These are phyloP conservation scores for Eufriesea mexicana DNA, from an alignment of 1,140 invertebrate species.

Conservation along the genomic window DNA sequence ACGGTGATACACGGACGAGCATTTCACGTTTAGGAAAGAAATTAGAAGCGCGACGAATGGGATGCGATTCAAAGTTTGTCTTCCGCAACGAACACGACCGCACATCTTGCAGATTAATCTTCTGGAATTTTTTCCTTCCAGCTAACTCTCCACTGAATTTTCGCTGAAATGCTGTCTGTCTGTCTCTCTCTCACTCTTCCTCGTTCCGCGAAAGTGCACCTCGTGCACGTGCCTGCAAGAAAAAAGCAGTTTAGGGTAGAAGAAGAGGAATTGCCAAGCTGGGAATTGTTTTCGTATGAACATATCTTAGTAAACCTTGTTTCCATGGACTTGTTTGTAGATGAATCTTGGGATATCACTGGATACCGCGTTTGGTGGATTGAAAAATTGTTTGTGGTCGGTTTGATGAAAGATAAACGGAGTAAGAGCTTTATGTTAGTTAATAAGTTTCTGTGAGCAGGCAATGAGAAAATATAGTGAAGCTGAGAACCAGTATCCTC, in stretches of 20 bases:
- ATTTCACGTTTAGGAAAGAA: neutral
- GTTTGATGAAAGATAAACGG: neutral
- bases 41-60: neutral
- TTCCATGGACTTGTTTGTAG: neutral
- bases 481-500: no score
- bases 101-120: slow-evolving; percentile 18
- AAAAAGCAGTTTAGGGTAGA: neutral
- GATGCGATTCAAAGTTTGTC: neutral
- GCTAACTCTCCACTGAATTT: slow-evolving; percentile 12
- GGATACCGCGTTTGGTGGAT: neutral
- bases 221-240: neutral
- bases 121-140: neutral
- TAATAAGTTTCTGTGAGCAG: no score
- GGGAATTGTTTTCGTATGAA: slow-evolving; percentile 9
- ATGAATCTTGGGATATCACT: neutral
- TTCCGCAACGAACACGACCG: neutral
- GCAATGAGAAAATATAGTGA: no score
- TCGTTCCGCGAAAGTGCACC: neutral
- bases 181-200: neutral
- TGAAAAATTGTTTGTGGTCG: neutral
- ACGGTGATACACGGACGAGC: neutral
- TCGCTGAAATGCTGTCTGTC: neutral
- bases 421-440: no score
- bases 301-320: neutral
- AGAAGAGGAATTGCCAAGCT: neutral